Evolutionary conservation across 2,888 invertebrate species (phyloP), one percentile per base, ranked within the genome.

Genomic region (Pristionchus entomophagus): DNA sequence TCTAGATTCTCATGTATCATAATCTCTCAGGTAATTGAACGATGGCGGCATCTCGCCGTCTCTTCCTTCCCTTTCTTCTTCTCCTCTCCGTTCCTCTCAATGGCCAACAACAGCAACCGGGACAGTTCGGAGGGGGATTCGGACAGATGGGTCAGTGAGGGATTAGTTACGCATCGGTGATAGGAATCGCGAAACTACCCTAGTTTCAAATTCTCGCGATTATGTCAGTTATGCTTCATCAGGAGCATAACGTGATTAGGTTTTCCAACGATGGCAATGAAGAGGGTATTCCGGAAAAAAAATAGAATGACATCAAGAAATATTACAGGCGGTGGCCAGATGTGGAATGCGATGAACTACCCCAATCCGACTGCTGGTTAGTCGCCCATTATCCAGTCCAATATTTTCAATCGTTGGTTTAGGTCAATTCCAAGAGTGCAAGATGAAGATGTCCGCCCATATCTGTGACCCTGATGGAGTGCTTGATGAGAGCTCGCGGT

Each of bases 401-500:
- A 38, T n/a, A 17, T 32, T 62, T 62, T 29, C 8, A 14, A 2
- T 56, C 4, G 45, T 5, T 2, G 14, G 5, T 69, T 35, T 38
- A 69, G 69, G 88, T 56, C 88, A 89, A 26, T 90, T 90, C 65
- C 81, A 88, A 85, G 86, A 89, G 86, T 90, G 90, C 56, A 85
- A 87, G 73, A 90, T 90, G 90, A 85, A 86, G 82, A 90, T 91
- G 19, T 88, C 90, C 10, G 90, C 91, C 0, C 88, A 88, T 51
- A 88, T 92, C 51, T 92, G 92, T 83, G 92, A 92, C 84, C 92
- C 92, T n/a, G 92, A 92, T 85, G 89, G 87, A 53, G 90, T 92
- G 29, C 87, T 92, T 12, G 87, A 85, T n/a, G 92, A 92, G 83
- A 86, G 88, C 35, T 87, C 90, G 26, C 77, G 90, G 29, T 65